Conservation (phyloP, 1,140 invertebrate genomes). For the Asobara japonica region DNA sequence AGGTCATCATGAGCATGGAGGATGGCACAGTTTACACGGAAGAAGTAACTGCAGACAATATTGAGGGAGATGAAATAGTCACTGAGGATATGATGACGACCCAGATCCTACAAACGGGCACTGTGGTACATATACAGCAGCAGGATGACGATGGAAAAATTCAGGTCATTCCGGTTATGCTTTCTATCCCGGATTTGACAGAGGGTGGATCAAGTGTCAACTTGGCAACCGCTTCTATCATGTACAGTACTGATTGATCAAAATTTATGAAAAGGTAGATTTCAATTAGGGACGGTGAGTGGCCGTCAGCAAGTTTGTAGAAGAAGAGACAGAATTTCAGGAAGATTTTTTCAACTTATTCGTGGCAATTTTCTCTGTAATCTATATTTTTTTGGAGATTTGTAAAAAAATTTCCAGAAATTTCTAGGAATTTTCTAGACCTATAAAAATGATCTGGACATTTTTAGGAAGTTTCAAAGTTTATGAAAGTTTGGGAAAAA, state of each 20-base stretch:
- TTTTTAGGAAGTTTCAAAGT: background rate
- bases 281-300: too few species aligned
- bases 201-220: conserved; percentile 58
- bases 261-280: too few species aligned
- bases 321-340: too few species aligned
- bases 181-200: conserved; percentile 59
- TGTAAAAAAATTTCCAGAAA: background rate
- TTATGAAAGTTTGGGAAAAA: background rate
- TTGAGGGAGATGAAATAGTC: conserved; percentile 56
- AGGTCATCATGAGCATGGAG: conserved; percentile 61
- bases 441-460: too few species aligned
- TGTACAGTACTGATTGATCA: conserved; percentile 57
- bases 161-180: conserved; percentile 62
- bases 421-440: too few species aligned
- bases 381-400: too few species aligned
- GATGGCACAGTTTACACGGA: conserved; percentile 61
- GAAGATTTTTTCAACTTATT: too few species aligned
- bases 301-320: too few species aligned
- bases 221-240: conserved; percentile 61
- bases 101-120: conserved; percentile 54
- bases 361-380: too few species aligned
- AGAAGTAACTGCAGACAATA: conserved; percentile 60
- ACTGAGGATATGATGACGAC: conserved; percentile 55
- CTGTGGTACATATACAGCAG: conserved; percentile 58
- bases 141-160: conserved; percentile 59